Evolutionary conservation across 2,888 invertebrate species (phyloP), one percentile per base, ranked within the genome.

Genomic region (Oscheius myriophilus): DNA sequence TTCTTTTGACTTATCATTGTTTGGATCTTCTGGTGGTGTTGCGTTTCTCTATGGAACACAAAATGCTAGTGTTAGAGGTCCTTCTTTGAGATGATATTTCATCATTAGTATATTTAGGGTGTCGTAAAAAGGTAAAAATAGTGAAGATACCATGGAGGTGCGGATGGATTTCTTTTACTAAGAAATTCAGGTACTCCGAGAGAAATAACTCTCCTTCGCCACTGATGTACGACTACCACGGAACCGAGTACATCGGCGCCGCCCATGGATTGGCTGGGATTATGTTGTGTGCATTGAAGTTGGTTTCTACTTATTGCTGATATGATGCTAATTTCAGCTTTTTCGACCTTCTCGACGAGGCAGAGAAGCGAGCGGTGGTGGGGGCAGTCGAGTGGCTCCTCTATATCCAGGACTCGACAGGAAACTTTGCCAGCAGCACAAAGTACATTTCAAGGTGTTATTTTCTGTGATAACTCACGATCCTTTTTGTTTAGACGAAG

Each of bases 251-350:
- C 86, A 88, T 93, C 59, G 95, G 95, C 21, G 94, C 92, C 51
- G 95, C 95, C 55, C 95, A 95, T 89, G 95, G 95, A 23, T 88
- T 93, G 76, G 91, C 92, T 72, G 95, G 95, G 7, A 94, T 96
- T 84, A 87, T 94, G 23, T 93, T 92, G 85, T 89, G 92, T 71
- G 87, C 95, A n/a, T 88, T 95, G 76, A 92, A 92, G 90, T 74
- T 43, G 23, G 33, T 21, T 3, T 1, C 43, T 12, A 7, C 41
- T 7, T 11, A 14, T 3, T 7, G 18, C 16, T 46, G 58, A 12
- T 16, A 21, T n/a, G 16, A 53, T 7, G 12, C 1, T 33, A 12
- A 14, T 3, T 53, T 53, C 26, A 53, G 42, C 21, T 39, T 26
- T 43, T 18, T n/a, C 14, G 9, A 9, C 18, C 26, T 46, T n/a